Evolutionary conservation across 2,113 vertebrate species (phyloP), one percentile per base, ranked within the genome.

Genomic region (Microcebus tavaratra): DNA sequence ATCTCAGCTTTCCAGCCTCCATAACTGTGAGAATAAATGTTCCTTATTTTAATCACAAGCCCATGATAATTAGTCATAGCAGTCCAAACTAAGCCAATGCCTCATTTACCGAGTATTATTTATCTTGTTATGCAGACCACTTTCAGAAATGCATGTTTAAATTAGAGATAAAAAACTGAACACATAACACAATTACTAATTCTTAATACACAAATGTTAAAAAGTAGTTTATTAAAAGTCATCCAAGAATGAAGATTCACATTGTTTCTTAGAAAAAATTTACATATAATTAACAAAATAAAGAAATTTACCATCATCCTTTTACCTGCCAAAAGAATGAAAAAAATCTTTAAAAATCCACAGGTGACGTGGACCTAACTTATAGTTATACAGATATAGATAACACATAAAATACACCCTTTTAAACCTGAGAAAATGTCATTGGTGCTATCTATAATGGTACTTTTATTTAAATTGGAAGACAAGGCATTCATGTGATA

Each of bases 381-480:
- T 93, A 50, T 11, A 8, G 25, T 67, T 94, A 90, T 92, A 65
- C n/a, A 85, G 53, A 59, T 75, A 29, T 11, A 76, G 12, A n/a
- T 45, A 79, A 61, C 14, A 29, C 13, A 70, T 13, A 90, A 27
- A 81, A 82, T 42, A 75, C 5, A 84, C 36, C 9, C 90, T 92
- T 79, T 36, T 27, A 61, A 90, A 88, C 53, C 12, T n/a, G 55
- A 73, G 57, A 57, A 81, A 84, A 93, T 78, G 7, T 3, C 23
- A 17, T 1, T 63, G 23, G 20, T 67, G 53, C 29, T 83, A 23
- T 90, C 23, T 76, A 11, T n/a, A 53, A 61, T 14, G 70, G 31
- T 89, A 36, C 21, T 88, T 94, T 82, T 42, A 80, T 45, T 94
- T 68, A 55, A 82, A 73, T 36, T 55, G 42, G 67, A 94, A 92